phyloP scores from a whole-genome alignment of 2,888 invertebrate species.

The Caenorhabditis auriculariae region DNA sequence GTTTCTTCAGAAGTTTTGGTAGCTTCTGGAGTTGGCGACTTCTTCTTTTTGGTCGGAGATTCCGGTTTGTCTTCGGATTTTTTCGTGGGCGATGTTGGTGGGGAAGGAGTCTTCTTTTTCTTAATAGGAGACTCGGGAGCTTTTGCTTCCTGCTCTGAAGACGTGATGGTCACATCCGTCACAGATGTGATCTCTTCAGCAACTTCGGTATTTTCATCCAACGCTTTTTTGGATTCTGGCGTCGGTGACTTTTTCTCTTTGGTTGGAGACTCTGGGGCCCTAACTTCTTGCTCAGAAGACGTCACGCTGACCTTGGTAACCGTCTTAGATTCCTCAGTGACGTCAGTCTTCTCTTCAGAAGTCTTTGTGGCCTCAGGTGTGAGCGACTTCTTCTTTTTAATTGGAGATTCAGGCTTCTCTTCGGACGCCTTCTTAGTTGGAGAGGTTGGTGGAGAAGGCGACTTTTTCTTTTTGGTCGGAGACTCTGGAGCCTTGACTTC shows the following conservation, averaged over 20 bases:
- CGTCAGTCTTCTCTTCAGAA: too few species aligned
- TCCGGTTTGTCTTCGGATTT: conserved; percentile 10
- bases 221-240: background rate
- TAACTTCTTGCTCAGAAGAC: background rate
- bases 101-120: conserved; percentile 1
- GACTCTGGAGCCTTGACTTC: conserved; percentile 5
- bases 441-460: background rate
- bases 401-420: background rate
- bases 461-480: conserved; percentile 12
- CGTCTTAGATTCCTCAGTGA: too few species aligned
- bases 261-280: conserved; percentile 2
- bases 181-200: conserved; percentile 4
- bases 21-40: background rate
- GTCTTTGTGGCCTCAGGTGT: too few species aligned
- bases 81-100: conserved; percentile 2
- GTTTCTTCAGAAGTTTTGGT: conserved; percentile 4
- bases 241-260: conserved; percentile 5
- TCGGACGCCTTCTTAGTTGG: background rate
- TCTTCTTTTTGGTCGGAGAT: conserved; percentile 6
- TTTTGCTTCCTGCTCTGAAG: background rate
- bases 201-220: too few species aligned
- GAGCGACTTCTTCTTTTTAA: conserved; percentile 1
- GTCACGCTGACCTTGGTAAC: too few species aligned
- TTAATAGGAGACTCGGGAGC: conserved; percentile 4
- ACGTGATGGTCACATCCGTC: too few species aligned